Percentiles rank a stretch among this genome's conserved stretches.
Conservation (phyloP, 2,888 invertebrate genomes). For the Conomelus anceps region DNA sequence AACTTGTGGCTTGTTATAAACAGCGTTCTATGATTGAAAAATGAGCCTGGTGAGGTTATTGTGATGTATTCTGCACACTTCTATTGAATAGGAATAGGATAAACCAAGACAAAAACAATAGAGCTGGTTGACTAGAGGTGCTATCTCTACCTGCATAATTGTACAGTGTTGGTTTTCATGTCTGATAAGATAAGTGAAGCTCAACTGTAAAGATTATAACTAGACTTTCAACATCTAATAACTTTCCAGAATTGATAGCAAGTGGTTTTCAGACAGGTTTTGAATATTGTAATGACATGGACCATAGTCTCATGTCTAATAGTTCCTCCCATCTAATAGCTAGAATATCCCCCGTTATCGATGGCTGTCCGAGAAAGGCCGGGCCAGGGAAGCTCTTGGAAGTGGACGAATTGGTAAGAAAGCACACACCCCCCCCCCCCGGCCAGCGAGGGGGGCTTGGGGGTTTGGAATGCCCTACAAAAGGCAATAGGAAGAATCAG, state of each 20-base stretch:
- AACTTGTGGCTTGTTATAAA: not conserved
- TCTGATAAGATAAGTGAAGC: not conserved
- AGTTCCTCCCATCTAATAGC: too few relatives aligned
- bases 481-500: too few relatives aligned
- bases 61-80: not conserved
- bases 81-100: not conserved
- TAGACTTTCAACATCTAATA: not conserved
- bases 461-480: too few relatives aligned
- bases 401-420: too few relatives aligned
- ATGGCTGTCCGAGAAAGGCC: too few relatives aligned
- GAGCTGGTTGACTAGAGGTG: not conserved
- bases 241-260: not conserved
- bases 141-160: not conserved
- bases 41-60: not conserved
- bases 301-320: too few relatives aligned
- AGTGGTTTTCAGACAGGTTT: not conserved
- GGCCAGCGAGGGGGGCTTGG: too few relatives aligned
- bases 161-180: not conserved
- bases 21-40: not conserved
- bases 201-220: not conserved
- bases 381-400: too few relatives aligned
- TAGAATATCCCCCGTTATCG: too few relatives aligned
- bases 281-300: not conserved
- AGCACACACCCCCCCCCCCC: too few relatives aligned
- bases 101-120: not conserved